Conservation (phyloP, 2,888 invertebrate species). For the Acanthopleura granulata region DNA sequence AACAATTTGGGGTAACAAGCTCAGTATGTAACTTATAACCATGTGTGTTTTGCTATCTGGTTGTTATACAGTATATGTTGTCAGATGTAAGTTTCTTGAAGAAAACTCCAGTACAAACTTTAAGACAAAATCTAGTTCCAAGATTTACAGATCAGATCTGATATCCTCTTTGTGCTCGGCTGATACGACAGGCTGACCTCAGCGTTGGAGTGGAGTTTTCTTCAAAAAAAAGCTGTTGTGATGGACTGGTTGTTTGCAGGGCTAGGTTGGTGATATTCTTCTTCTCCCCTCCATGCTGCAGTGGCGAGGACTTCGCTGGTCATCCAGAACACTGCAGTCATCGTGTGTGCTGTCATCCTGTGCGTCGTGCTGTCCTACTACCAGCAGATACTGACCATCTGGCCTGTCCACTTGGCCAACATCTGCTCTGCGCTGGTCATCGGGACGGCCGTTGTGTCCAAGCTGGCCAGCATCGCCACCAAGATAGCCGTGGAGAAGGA, state of each 20-base stretch:
- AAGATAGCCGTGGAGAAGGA: slow-evolving; percentile 69
- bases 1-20: too few relatives aligned
- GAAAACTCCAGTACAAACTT: too few relatives aligned
- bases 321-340: slow-evolving; percentile 70
- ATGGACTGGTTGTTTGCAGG: neutral
- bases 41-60: too few relatives aligned
- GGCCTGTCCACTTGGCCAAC: slow-evolving; percentile 29
- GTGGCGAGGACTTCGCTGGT: slow-evolving; percentile 69
- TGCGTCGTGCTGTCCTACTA: slow-evolving; percentile 50
- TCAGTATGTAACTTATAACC: too few relatives aligned
- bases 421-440: slow-evolving; percentile 61
- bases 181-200: too few relatives aligned
- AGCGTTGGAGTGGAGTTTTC: too few relatives aligned
- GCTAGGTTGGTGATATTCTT: neutral
- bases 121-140: too few relatives aligned
- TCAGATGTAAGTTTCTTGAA: too few relatives aligned
- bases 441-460: slow-evolving; percentile 66
- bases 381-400: neutral
- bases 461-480: slow-evolving; percentile 66
- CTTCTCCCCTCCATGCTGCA: slow-evolving; percentile 43
- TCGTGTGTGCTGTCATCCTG: slow-evolving; percentile 67
- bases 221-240: too few relatives aligned
- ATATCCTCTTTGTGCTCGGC: too few relatives aligned
- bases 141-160: too few relatives aligned
- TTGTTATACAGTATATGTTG: too few relatives aligned